Conservation (phyloP, 2,888 invertebrate genomes). For the Acrocyrtus sp. region DNA sequence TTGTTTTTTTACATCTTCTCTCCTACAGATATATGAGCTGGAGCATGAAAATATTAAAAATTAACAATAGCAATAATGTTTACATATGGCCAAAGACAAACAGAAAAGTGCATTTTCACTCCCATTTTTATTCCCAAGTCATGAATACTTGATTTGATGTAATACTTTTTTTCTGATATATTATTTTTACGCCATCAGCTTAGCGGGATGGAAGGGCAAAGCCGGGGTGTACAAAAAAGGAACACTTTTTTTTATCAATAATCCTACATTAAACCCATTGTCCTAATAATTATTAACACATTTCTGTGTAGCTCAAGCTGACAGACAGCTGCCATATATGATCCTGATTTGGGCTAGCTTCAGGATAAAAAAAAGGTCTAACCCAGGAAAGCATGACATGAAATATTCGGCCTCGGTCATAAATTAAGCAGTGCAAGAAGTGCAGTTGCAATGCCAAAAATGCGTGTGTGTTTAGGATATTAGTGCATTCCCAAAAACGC, state of each 20-base stretch:
- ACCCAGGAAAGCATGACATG: neutral
- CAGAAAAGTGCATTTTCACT: neutral
- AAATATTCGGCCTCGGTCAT: neutral
- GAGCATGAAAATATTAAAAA: neutral
- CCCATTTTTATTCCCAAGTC: neutral
- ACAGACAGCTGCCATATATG: slow-evolving; percentile 20
- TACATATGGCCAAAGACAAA: neutral
- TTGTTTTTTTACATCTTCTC: neutral
- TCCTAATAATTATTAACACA: neutral
- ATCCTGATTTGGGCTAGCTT: neutral
- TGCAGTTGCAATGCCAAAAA: neutral
- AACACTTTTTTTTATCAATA: neutral
- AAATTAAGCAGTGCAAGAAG: neutral
- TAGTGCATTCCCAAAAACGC: neutral
- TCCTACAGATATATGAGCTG: too few relatives aligned
- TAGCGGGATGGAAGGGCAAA: too few relatives aligned
- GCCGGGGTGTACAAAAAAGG: too few relatives aligned
- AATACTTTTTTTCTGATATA: too few relatives aligned
- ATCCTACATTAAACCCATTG: neutral
- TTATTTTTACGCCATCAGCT: too few relatives aligned
- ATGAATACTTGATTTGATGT: neutral
- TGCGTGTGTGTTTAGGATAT: too few relatives aligned
- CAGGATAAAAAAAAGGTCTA: neutral
- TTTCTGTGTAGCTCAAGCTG: slow-evolving; percentile 2
- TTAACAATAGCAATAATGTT: neutral